phyloP scores from a whole-genome alignment of 2,888 invertebrate species.

The Hirtodrosophila cameraria region DNA sequence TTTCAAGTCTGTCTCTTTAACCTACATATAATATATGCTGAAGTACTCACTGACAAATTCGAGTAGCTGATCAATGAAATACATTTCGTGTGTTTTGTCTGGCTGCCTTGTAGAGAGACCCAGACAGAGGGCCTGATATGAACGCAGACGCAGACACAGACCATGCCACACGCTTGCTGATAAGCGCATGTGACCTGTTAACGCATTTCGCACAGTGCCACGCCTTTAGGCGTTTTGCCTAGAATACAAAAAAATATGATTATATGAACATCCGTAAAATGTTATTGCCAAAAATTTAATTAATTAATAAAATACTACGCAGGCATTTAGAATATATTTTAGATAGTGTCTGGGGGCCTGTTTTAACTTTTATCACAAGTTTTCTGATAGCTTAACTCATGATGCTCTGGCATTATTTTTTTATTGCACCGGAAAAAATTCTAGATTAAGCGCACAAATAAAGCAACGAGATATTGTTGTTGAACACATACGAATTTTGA shows the following conservation, averaged over 20 bases:
- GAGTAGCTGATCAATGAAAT: conserved; percentile 20
- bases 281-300: conserved; percentile 48
- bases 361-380: conserved; percentile 5
- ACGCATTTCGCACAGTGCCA: conserved; percentile 19
- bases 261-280: conserved; percentile 30
- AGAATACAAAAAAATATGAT: conserved; percentile 24
- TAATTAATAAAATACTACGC: conserved; percentile 32
- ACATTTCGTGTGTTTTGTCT: neutral
- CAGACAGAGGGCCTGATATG: too few species aligned
- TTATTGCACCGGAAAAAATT: too few species aligned
- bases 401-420: too few species aligned
- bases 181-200: conserved; percentile 73
- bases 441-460: conserved; percentile 44
- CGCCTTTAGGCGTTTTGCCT: conserved; percentile 19
- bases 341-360: conserved; percentile 30
- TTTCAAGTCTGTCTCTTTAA: conserved; percentile 9
- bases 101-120: conserved; percentile 3
- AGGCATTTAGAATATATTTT: neutral
- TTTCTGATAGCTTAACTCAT: conserved; percentile 7
- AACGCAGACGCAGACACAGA: conserved; percentile 5
- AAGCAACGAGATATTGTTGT: conserved; percentile 45
- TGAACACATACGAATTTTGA: conserved; percentile 29
- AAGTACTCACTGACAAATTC: conserved; percentile 24
- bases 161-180: conserved; percentile 42
- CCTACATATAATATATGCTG: conserved; percentile 29